Base-by-base conservation (phyloP, 2,888 invertebrate species). In the Drosophila subquinaria region DNA sequence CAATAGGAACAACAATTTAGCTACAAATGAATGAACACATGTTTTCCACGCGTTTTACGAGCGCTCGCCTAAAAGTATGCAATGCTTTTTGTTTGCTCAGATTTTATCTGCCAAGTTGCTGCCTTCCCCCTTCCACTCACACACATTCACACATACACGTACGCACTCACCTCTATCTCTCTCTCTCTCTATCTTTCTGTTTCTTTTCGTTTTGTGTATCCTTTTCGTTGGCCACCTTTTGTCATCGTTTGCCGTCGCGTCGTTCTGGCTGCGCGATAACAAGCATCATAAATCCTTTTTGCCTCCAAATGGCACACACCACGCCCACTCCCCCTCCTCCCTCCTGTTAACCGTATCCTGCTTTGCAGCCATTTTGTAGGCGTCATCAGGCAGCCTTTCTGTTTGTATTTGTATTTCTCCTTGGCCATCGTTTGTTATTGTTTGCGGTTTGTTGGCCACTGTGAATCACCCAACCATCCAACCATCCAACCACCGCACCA, bases 231-330 rank as follows among this genome's bases (percentile, higher is more conserved):
- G 85, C 62, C 82, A 85, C 85, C 88, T 89, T 89, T 85, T 88
- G 85, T 85, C 90, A 90, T 89, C 82, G 90, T 88, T 89, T 69
- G 73, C 71, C 72, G 33, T 62, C 55, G 64, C 74, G 51, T 62
- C 72, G 69, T 74, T 79, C 71, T 74, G 79, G 76, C 74, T 75
- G 73, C 76, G 81, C 78, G 88, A 90, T 88, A 88, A 88, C 90
- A 90, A 90, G 88, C 75, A 79, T 90, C 88, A 88, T 88, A 88
- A 88, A 88, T 88, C 89, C 88, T 89, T 84, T 76, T 80, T 74
- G 73, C 74, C 70, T 81, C 73, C 78, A 80, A 90, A 87, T 89
- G 85, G 73, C 81, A 67, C 76, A 68, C 70, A 52, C 72, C 69
- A 52, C 67, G 63, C 71, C 65, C 56, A 48, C 52, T n/a, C 40